Base-by-base conservation (phyloP, 2,888 invertebrate species). In the Rhimphoctona megacephalus region DNA sequence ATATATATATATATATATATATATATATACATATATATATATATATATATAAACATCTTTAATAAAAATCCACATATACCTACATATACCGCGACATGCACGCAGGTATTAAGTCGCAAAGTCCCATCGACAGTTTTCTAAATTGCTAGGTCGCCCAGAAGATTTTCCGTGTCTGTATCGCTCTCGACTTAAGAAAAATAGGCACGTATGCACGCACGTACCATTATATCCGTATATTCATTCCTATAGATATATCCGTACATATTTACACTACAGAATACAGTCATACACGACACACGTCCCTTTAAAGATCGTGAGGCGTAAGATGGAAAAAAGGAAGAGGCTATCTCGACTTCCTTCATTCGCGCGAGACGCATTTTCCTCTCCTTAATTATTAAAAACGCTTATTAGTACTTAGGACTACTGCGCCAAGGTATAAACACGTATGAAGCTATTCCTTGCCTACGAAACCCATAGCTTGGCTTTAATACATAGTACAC, bases 361-460 rank as follows among this genome's bases (percentile, higher is more conserved):
- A 82, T 79, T 74, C 76, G 67, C 76, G 66, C 81, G 54, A 81
- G 81, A 77, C 79, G 74, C 88, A 85, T 88, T 82, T 86, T 89
- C 86, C 89, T 79, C 88, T 86, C 87, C 87, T 91, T 91, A 91
- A 92, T 92, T 90, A 90, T 89, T 88, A 82, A 66, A 86, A 88
- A 74, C 85, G 87, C 88, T 90, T 89, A 90, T 90, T 91, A 90
- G 88, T 87, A 81, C 73, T n/a, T 49, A 78, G 46, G 22, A 67
- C 66, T 76, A 54, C 64, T 81, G 54, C 77, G 64, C 52, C 9
- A 19, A 70, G 72, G 36, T 39, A n/a, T 36, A 52, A 39, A 54
- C 52, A 36, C 67, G 30, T 14, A 22, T n/a, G 39, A 43, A 76
- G 33, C 25, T 0, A 57, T 57, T 1, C 22, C 5, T 61, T 1